Evolutionary conservation across 2,113 vertebrate genomes (phyloP), one percentile per base, ranked within the genome.

Genomic region (Epinephelus cyanopodus): DNA sequence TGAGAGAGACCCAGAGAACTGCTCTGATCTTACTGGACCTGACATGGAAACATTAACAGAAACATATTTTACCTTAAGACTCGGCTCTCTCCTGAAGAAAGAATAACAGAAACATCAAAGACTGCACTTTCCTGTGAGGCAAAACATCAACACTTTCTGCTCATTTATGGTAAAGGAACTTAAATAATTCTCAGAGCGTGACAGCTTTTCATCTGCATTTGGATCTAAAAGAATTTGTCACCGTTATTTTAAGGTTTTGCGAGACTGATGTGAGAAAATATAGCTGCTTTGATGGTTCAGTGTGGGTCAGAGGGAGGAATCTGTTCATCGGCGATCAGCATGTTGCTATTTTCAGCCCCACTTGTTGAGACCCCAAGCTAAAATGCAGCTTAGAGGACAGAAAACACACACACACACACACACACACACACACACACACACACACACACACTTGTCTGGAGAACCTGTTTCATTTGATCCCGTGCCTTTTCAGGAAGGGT

Each of bases 331-430:
- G 61, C 78, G 82, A 86, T 63, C 65, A 72, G 62, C 57, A 69
- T 53, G 81, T 21, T 77, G 73, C 86, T 92, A 93, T 95, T 94
- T 93, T 89, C 48, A 89, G 87, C 63, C 25, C 33, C 77, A 65
- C 81, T 87, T 81, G 72, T 82, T 85, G 64, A 72, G 82, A 83
- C 83, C 79, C 47, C 52, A 9, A 75, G 66, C 73, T 81, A 81
- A 85, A 77, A 80, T 61, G 63, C 27, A 85, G 54, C 65, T 47
- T 52, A 13, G 33, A 65, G 66, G 77, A 74, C 66, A 70, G 3
- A 73, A 78, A 60, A 54, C 19, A 82, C 67, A 86, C 50, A 72
- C 58, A 74, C 37, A 67, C 66, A 74, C 57, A 21, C 27, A 57
- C 50, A 80, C 25, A 37, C 60, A 29, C 54, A 57, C 54, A 57